phyloP scores from a whole-genome alignment of 2,797 vertebrate genomes.

The Acanthopagrus latus region DNA sequence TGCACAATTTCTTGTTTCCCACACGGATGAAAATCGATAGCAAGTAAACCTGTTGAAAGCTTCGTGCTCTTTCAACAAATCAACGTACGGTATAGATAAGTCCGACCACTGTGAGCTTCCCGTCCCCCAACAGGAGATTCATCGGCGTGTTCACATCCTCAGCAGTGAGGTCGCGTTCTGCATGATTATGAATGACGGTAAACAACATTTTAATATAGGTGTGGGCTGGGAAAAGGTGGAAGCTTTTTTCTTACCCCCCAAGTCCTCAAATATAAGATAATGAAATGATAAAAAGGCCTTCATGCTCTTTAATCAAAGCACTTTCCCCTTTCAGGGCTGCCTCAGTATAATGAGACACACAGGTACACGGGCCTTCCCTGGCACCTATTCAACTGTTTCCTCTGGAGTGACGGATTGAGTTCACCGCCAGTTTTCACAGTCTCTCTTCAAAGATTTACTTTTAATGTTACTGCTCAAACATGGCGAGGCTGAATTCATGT shows the following conservation, averaged over 20 bases:
- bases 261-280: constrained; percentile 13
- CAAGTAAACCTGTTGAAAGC: neutral
- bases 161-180: neutral
- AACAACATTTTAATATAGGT: constrained; percentile 10
- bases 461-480: constrained; percentile 41
- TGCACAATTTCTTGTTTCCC: constrained; percentile 15
- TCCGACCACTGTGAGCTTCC: constrained; percentile 16
- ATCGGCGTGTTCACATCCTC: constrained; percentile 17
- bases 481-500: constrained; percentile 15
- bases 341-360: constrained; percentile 19
- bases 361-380: neutral
- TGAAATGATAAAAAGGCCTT: constrained; percentile 9
- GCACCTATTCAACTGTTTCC: constrained; percentile 17
- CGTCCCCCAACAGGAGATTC: constrained; percentile 7
- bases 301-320: constrained; percentile 29
- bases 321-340: constrained; percentile 8
- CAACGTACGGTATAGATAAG: constrained; percentile 8
- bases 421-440: constrained; percentile 20
- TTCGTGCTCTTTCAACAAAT: constrained; percentile 24
- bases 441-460: constrained; percentile 41
- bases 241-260: neutral
- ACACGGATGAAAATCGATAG: neutral
- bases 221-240: neutral
- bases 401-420: constrained; percentile 12
- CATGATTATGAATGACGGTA: constrained; percentile 12